A percentile compares a stretch with the other conserved stretches of the same genome.
Evolutionary conservation across 2,113 vertebrate genomes (phyloP).

Genomic region (Trematocara variabile): DNA sequence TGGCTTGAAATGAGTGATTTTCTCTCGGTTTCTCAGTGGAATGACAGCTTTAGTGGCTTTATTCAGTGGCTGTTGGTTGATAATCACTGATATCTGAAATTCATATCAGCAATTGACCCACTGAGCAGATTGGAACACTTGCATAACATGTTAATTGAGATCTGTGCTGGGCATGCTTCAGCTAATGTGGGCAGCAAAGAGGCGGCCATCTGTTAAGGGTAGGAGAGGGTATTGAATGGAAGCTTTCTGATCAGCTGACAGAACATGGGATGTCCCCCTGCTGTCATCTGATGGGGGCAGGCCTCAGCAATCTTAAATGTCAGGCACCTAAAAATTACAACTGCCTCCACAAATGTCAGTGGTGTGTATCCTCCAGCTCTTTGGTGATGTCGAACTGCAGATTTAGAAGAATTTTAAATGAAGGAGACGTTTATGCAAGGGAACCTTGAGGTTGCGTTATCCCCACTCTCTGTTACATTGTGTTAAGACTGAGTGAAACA

Average conservation of each 20-base stretch:
- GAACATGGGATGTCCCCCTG: constrained; percentile 33
- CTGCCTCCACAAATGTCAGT: not conserved
- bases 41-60: not conserved
- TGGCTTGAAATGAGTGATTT: not conserved
- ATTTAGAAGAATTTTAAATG: not conserved
- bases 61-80: not conserved
- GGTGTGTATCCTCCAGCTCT: not conserved
- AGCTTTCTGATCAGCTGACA: constrained; percentile 59
- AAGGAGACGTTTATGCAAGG: not conserved
- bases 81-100: not conserved
- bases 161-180: not conserved
- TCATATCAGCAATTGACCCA: not conserved
- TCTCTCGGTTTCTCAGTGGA: not conserved
- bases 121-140: constrained; percentile 21
- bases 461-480: not conserved
- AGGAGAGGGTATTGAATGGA: constrained; percentile 31
- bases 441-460: not conserved
- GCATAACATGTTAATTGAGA: constrained; percentile 47
- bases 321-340: constrained; percentile 19
- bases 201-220: constrained; percentile 35
- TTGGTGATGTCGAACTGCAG: not conserved
- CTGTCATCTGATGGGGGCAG: constrained; percentile 38
- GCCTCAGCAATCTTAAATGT: constrained; percentile 55
- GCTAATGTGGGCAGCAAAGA: constrained; percentile 19
- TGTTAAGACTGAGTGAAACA: constrained; percentile 40